phyloP scores from a whole-genome alignment of 2,888 invertebrate species.

The Syritta pipiens region DNA sequence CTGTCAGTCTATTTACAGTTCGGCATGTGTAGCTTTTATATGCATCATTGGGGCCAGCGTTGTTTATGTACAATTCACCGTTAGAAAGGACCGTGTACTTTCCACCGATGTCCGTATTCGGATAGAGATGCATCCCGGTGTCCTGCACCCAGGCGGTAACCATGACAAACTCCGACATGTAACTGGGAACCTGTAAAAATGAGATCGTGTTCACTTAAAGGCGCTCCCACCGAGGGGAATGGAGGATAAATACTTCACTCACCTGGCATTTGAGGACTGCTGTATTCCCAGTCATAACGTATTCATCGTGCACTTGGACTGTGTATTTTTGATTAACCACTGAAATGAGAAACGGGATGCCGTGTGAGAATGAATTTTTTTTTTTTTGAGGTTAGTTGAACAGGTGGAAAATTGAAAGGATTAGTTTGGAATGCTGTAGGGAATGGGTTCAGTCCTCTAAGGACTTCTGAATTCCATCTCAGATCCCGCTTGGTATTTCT shows the following conservation, averaged over 20 bases:
- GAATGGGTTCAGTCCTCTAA: too few species aligned
- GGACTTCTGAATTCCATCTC: too few species aligned
- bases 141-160: conserved; percentile 95
- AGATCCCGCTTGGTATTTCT: too few species aligned
- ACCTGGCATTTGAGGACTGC: conserved; percentile 92
- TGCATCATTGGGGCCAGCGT: conserved; percentile 88
- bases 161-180: conserved; percentile 92
- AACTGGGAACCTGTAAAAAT: conserved; percentile 85
- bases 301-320: conserved; percentile 93
- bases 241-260: conserved; percentile 61
- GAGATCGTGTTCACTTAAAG: background rate
- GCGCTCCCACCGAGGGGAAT: background rate
- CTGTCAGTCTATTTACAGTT: conserved; percentile 89
- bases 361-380: too few species aligned
- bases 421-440: too few species aligned
- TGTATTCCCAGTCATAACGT: conserved; percentile 94
- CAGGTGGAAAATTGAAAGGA: too few species aligned
- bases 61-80: conserved; percentile 91
- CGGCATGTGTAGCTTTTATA: conserved; percentile 90
- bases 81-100: conserved; percentile 89
- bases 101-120: conserved; percentile 86
- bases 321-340: conserved; percentile 92
- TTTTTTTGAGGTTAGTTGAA: background rate
- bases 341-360: conserved; percentile 78
- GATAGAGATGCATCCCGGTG: conserved; percentile 88